Base-by-base conservation (phyloP, 2,888 invertebrate species). In the Euplagia quadripunctaria region DNA sequence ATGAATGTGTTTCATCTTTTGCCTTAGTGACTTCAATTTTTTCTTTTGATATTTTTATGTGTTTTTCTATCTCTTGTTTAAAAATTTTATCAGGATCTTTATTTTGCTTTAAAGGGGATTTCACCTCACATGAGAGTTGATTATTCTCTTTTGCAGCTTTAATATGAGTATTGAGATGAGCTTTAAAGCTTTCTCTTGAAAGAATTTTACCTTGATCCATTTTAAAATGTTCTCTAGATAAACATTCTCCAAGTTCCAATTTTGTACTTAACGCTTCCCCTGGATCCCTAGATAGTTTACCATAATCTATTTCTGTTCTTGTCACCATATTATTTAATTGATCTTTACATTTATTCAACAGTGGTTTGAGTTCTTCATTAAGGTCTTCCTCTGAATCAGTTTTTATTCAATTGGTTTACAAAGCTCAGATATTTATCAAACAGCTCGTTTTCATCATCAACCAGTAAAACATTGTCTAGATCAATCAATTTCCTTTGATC, bases 381-480 rank as follows among this genome's bases (percentile, higher is more conserved):
- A 68, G 14, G 61, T 71, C 71, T 58, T 76, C 70, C 12, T 86
- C 83, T 58, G 66, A 43, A 69, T 80, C 73, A 66, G n/a, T 79
- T 78, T 73, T 87, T 85, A 87, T 92, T 92, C 12, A 91, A 87
- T 78, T 92, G 83, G 79, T 90, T 91, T 0, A 93, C 91, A 91
- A 90, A 94, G 64, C 89, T 89, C 3, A 94, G 78, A 75, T 96
- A 91, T 82, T 84, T 92, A 51, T 92, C 92, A 85, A 93, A 86
- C 61, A 87, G 77, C 58, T 88, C 88, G 77, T 81, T 85, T 70
- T 90, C 90, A 67, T 91, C 90, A 71, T 86, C 86, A 76, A 91
- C 90, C 51, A 85, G 76, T 20, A 92, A 79, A 42, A 82, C 77
- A 63, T 87, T 72, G 64, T 88, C 85, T 67, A 92, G 68, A 46